A percentile compares a stretch with the other conserved stretches of the same genome.
phyloP scores from a whole-genome alignment of 2,113 vertebrate species.

The Machaerirhynchus nigripectus region DNA sequence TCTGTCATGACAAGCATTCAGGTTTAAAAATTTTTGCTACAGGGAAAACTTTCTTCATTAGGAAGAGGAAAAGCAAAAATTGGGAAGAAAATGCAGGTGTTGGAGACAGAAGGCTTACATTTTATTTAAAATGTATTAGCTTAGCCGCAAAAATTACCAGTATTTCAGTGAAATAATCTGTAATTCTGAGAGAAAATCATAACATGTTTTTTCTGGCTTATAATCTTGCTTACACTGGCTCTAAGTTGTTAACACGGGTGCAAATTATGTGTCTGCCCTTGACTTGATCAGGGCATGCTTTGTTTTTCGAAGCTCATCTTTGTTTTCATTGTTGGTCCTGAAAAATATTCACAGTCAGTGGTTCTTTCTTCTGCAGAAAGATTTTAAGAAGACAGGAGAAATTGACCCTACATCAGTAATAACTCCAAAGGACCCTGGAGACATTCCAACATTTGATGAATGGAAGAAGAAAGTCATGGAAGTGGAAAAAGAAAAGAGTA shows the following conservation, averaged over 20 bases:
- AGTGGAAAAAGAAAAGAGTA: conserved; percentile 98
- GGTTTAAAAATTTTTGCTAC: neutral
- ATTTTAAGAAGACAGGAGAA: conserved; percentile 73
- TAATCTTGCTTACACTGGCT: neutral
- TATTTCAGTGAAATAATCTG: neutral
- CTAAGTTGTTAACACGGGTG: neutral
- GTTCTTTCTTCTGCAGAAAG: conserved; percentile 59
- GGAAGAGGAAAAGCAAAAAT: neutral
- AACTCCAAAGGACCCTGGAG: conserved; percentile 86
- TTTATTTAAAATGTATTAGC: neutral
- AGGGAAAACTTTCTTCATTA: neutral
- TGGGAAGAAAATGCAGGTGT: neutral
- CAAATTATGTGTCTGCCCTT: neutral
- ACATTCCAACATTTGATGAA: conserved; percentile 98
- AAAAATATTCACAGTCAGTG: neutral
- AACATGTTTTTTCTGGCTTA: neutral
- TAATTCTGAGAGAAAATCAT: neutral
- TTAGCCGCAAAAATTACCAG: neutral
- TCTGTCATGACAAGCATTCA: neutral
- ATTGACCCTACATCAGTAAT: conserved; percentile 81
- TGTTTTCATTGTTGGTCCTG: neutral
- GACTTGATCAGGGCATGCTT: neutral
- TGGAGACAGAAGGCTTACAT: neutral
- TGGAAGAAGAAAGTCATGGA: conserved; percentile 99
- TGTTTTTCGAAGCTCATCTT: neutral